phyloP scores from a whole-genome alignment of 2,113 vertebrate genomes.

The Acrocephalus kingi region DNA sequence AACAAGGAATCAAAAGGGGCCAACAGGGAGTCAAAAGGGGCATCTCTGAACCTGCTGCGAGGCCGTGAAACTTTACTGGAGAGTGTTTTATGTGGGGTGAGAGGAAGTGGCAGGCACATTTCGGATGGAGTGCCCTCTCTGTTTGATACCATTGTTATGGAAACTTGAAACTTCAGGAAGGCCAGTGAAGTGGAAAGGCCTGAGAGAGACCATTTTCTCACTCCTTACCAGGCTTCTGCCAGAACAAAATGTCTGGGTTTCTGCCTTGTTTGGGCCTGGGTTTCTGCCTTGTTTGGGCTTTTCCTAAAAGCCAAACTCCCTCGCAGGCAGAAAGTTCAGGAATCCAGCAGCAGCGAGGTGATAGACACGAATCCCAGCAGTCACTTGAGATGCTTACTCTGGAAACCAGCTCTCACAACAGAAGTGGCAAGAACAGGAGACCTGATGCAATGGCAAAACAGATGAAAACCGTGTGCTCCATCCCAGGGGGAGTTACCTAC shows the following conservation, averaged over 20 bases:
- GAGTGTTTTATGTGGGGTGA: neutral
- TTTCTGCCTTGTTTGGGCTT: too few relatives aligned
- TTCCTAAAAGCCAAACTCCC: neutral
- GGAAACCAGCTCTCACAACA: neutral
- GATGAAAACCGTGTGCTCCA: neutral
- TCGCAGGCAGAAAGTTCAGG: neutral
- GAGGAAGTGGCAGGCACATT: neutral
- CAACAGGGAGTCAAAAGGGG: neutral
- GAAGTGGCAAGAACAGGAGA: neutral
- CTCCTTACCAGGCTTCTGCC: neutral
- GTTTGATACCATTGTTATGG: neutral
- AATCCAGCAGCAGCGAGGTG: neutral
- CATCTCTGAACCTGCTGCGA: neutral
- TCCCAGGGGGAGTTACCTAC: neutral
- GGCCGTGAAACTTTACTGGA: neutral
- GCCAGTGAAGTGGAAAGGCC: constrained; percentile 10
- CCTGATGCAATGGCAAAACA: neutral
- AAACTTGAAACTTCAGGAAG: constrained; percentile 21
- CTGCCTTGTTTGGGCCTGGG: constrained; percentile 7
- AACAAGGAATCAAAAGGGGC: neutral
- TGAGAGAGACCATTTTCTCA: neutral
- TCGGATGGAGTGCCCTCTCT: neutral
- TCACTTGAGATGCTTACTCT: neutral
- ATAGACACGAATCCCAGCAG: neutral
- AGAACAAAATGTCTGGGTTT: constrained; percentile 2